Percentiles rank a stretch among this genome's conserved stretches.
Evolutionary conservation across 2,113 vertebrate species (phyloP).

Genomic region (Heloderma charlesbogerti): DNA sequence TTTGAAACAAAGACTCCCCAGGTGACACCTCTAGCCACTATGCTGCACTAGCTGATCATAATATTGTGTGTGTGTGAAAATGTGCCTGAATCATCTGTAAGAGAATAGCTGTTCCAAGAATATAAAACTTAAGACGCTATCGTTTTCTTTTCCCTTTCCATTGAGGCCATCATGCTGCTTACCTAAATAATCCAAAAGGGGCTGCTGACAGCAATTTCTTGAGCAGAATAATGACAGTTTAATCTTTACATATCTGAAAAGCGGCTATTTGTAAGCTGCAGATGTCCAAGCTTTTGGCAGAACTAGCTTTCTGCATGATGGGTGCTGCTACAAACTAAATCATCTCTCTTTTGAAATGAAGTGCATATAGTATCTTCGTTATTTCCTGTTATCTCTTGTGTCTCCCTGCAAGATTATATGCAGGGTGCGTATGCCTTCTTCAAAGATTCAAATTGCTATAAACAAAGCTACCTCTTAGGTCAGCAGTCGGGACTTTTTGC

Average conservation of each 20-base stretch:
- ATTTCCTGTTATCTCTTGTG: constrained; percentile 37
- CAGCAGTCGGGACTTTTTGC: neutral
- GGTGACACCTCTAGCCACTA: neutral
- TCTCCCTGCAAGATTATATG: constrained; percentile 45
- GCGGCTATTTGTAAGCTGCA: constrained; percentile 42
- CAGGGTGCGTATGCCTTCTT: constrained; percentile 29
- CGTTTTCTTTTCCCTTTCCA: constrained; percentile 37
- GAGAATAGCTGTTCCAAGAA: neutral
- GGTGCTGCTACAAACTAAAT: neutral
- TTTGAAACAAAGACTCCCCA: neutral
- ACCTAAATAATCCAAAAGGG: constrained; percentile 34
- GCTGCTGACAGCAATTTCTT: neutral
- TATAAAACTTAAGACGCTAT: constrained; percentile 19
- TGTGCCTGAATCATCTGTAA: neutral
- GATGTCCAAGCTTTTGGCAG: constrained; percentile 38
- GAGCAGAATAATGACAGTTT: constrained; percentile 40
- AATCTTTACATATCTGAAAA: constrained; percentile 53
- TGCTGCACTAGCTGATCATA: neutral
- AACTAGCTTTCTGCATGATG: constrained; percentile 23
- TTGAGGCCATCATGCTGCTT: constrained; percentile 3
- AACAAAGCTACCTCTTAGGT: constrained; percentile 26
- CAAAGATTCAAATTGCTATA: neutral
- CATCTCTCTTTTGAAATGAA: constrained; percentile 4
- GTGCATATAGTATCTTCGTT: constrained; percentile 26
- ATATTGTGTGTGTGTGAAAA: neutral